A percentile compares a stretch with the other conserved stretches of the same genome.
phyloP scores from a whole-genome alignment of 2,888 invertebrate species.

The Chloroclysta siterata region DNA sequence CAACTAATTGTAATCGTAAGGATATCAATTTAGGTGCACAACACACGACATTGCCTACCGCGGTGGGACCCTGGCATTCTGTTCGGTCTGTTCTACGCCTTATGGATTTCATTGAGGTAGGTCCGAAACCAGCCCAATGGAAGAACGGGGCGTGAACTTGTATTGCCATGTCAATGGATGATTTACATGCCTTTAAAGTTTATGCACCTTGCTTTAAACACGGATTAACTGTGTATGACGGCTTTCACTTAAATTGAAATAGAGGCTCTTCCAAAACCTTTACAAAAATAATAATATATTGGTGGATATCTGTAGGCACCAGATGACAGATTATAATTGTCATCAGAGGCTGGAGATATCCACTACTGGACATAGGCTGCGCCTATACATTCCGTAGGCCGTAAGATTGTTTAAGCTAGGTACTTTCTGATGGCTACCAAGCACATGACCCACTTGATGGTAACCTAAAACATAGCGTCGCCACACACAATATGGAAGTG shows the following conservation, averaged over 20 bases:
- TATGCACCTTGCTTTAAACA: constrained; percentile 10
- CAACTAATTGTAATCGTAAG: neutral
- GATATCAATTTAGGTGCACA: neutral
- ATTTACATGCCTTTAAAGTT: constrained; percentile 19
- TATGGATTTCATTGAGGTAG: constrained; percentile 4
- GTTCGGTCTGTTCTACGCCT: too few relatives aligned
- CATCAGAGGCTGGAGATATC: too few relatives aligned
- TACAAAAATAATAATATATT: neutral
- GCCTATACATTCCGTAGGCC: too few relatives aligned
- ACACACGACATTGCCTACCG: neutral
- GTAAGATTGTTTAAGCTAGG: too few relatives aligned
- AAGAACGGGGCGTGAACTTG: constrained; percentile 10
- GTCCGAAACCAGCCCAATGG: constrained; percentile 4
- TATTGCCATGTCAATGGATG: constrained; percentile 22
- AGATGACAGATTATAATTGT: too few relatives aligned
- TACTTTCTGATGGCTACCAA: too few relatives aligned
- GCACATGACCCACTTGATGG: too few relatives aligned
- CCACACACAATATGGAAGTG: too few relatives aligned
- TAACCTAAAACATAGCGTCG: too few relatives aligned
- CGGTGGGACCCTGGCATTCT: too few relatives aligned
- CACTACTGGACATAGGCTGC: too few relatives aligned
- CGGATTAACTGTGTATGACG: neutral
- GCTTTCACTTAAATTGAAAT: constrained; percentile 8
- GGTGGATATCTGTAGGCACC: too few relatives aligned
- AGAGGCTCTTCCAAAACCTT: neutral